phyloP scores from a whole-genome alignment of 2,113 vertebrate genomes.

The Heteronetta atricapilla region DNA sequence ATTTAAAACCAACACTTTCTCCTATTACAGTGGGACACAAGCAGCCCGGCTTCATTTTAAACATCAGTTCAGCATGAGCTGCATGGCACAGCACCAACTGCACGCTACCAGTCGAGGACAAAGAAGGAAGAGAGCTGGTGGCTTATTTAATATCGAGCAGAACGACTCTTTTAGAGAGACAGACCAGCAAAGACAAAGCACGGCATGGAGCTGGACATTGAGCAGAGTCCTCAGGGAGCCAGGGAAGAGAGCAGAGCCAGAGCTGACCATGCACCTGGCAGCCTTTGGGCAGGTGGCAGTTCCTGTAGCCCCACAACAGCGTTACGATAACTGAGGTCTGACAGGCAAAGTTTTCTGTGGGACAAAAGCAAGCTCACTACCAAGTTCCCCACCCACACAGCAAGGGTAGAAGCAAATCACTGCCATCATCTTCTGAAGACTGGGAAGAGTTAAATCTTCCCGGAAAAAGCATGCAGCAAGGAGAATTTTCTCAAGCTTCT shows the following conservation, averaged over 20 bases:
- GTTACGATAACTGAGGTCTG: not conserved
- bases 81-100: not conserved
- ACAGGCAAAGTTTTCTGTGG: fast-evolving
- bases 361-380: not conserved
- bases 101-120: not conserved
- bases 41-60: not conserved
- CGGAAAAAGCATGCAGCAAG: not conserved
- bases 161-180: not conserved
- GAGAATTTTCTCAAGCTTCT: conserved; percentile 62
- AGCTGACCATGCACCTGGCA: not conserved
- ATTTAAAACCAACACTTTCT: not conserved
- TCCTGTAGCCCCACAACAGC: not conserved
- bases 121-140: not conserved
- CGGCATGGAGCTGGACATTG: not conserved
- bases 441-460: conserved; percentile 21
- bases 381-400: not conserved
- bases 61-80: not conserved
- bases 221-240: not conserved
- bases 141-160: not conserved
- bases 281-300: not conserved
- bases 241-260: not conserved
- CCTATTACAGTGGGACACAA: fast-evolving
- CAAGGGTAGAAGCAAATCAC: not conserved
- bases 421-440: not conserved
- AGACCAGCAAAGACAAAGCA: not conserved